Evolutionary conservation across 2,797 vertebrate species (phyloP), one percentile per base, ranked within the genome.

Genomic region (Phoxinus dragarum): DNA sequence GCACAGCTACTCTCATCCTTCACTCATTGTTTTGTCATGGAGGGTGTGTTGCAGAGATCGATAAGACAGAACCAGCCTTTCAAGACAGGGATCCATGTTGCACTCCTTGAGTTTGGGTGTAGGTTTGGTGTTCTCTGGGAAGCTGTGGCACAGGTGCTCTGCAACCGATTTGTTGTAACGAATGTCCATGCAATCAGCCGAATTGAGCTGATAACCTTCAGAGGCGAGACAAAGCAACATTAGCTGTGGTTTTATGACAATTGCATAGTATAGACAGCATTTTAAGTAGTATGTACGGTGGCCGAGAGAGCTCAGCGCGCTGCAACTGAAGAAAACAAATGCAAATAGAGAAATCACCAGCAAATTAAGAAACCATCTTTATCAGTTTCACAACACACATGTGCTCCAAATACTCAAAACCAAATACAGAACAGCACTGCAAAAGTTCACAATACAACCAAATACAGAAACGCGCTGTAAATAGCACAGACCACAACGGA

Each of bases 61-160:
- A 76, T 52, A 23, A 54, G n/a, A 59, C 27, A 21, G 19, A 36
- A 88, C 95, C 68, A 54, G 95, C 97, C 96, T 98, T n/a, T 97
- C 97, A 0, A 94, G 96, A 80, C 98, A 99, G 40, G 96, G 97
- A 59, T 98, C 98, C 97, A 98, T 97, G 91, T 95, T 95, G 89
- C 98, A 99, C 84, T 99, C 98, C 84, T 96, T 97, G 16, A 99
- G 95, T 79, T 97, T 98, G n/a, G 98, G 97, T n/a, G 96, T 98
- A 27, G 97, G 98, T 77, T 98, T 98, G 89, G 96, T 96, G 87
- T 98, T 98, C 90, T 98, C 97, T 0, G 97, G 97, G 54, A 96
- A 97, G 91, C 96, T 96, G 80, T 96, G 94, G 47, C 98, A 99
- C 36, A 96, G 96, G 12, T 98, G 96, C 84, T 98, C 97, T 1